Conservation (phyloP, 2,113 vertebrate genomes). For the Macheiramphus alcinus region DNA sequence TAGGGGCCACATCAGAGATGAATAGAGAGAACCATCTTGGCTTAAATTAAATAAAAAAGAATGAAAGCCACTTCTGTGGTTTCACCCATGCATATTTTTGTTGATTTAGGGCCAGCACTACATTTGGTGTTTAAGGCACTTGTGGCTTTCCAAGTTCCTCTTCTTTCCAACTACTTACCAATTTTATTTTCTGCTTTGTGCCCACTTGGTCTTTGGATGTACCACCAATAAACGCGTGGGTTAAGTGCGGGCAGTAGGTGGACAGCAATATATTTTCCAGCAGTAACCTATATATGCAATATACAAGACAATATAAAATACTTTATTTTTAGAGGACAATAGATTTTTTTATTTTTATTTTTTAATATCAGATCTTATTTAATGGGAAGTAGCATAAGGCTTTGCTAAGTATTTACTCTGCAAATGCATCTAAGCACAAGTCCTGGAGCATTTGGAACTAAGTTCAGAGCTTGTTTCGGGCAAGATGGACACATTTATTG, state of each 20-base stretch:
- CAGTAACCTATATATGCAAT: neutral
- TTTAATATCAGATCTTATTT: neutral
- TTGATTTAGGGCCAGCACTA: neutral
- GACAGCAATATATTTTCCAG: neutral
- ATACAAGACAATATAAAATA: neutral
- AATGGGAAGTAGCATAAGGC: neutral
- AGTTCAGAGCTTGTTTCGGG: neutral
- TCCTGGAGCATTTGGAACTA: neutral
- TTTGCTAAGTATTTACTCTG: neutral
- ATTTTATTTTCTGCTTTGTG: neutral
- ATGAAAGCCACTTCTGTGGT: neutral
- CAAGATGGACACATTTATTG: neutral
- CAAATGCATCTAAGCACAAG: neutral
- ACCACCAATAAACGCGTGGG: accelerated
- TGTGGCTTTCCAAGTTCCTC: neutral
- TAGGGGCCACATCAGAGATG: neutral
- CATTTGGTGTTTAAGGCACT: neutral
- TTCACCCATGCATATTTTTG: neutral
- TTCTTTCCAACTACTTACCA: neutral
- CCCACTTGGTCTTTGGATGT: neutral
- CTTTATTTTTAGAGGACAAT: neutral
- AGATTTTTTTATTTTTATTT: neutral
- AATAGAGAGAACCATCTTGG: neutral
- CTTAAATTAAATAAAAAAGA: neutral
- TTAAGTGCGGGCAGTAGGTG: neutral